Base-by-base conservation (phyloP, 35 echinoderm and acorn worm species). In the Holothuria glaberrima region DNA sequence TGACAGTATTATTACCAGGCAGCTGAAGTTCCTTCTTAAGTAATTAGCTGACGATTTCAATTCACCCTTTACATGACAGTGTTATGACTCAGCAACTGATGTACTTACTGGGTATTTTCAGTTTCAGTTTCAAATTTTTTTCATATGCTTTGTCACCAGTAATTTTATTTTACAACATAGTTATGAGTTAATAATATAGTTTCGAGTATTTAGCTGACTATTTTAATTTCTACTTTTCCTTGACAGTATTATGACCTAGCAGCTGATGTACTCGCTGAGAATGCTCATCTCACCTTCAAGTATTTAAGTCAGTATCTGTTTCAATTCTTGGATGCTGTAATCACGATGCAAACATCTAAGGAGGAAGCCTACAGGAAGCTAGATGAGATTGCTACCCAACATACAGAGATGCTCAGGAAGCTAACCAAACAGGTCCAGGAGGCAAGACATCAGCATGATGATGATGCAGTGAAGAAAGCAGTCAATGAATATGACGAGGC, bases 401-500 rank as follows among this genome's bases (percentile, higher is more conserved):
- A 99, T 30, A 99, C 97, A 0, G 97, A 99, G 64, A 94, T 95
- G 93, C 89, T 99, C 32, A 59, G 97, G 19, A 99, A 99, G 63
- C 88, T 99, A 20, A 99, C 97, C 56, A 99, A 99, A 69, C 88
- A 95, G 90, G 97, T 99, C 3, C 97, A 99, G 61, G 97, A 99
- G 28, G 91, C 97, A 0, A 80, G 97, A 30, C 73, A 92, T 30
- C 86, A 93, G 29, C 91, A 94, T 48, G 91, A 99, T 30, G 97
- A 99, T 32, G 97, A 99, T 54, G 61, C 80, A 0, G 97, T 99
- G 7, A 99, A 99, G 89, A 94, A 95, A 69, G 91, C 91, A 13
- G 97, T 99, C 59, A 99, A 95, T 22, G 97, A 99, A 54, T 99
- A 99, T 71, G 97, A 99, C 63, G 97, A 99, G 35, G 91, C 93